These are phyloP conservation scores for Rhinogobio ventralis DNA, from an alignment of 2,797 vertebrate species.

Conservation along the genomic window DNA sequence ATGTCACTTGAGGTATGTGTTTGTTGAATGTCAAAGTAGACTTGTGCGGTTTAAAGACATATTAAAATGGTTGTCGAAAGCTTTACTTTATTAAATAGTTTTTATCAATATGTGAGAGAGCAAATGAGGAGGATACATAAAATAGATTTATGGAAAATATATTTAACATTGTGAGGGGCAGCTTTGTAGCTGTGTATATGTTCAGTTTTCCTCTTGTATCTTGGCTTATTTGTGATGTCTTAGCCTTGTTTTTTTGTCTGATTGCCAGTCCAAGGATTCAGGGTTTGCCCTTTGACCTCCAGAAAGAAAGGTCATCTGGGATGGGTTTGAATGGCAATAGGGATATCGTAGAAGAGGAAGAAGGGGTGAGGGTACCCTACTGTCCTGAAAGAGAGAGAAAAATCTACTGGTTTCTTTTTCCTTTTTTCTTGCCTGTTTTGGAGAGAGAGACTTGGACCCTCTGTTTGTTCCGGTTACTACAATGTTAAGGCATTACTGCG, in stretches of 20 bases:
- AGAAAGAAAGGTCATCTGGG: constrained; percentile 8
- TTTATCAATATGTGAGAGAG: constrained; percentile 72
- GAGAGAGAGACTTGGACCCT: constrained; percentile 58
- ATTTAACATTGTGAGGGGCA: constrained; percentile 58
- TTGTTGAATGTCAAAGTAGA: constrained; percentile 82
- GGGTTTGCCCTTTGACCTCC: constrained; percentile 66
- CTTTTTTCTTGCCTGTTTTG: constrained; percentile 56
- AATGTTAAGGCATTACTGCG: constrained; percentile 61
- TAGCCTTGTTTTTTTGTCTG: constrained; percentile 58
- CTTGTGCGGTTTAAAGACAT: constrained; percentile 80
- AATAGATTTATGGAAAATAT: constrained; percentile 55
- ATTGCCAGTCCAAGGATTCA: constrained; percentile 62
- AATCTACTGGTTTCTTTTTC: constrained; percentile 54
- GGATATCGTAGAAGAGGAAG: constrained; percentile 7
- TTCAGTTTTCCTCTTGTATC: constrained; percentile 57
- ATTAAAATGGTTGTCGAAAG: constrained; percentile 80
- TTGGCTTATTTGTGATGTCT: constrained; percentile 56
- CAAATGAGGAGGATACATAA: constrained; percentile 63
- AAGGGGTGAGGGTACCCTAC: constrained; percentile 57
- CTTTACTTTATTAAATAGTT: constrained; percentile 76
- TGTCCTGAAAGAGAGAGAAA: constrained; percentile 48
- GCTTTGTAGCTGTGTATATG: constrained; percentile 73
- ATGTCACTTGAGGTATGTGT: constrained; percentile 82
- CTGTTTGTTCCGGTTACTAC: constrained; percentile 60
- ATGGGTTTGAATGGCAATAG: constrained; percentile 19